These are phyloP conservation scores for Nothobranchius furzeri DNA, from an alignment of 2,113 vertebrate genomes.

Conservation along the genomic window DNA sequence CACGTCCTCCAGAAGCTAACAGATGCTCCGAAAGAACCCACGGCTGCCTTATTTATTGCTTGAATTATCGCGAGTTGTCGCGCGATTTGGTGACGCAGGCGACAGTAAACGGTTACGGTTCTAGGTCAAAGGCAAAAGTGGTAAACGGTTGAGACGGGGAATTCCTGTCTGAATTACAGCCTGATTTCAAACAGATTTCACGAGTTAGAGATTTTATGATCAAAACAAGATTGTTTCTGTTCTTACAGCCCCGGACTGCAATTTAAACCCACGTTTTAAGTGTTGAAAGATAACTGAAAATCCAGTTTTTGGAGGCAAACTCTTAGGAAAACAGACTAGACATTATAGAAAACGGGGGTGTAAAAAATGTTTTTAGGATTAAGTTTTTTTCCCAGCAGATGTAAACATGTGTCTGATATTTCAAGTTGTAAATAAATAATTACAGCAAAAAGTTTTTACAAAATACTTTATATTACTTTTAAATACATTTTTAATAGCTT, in stretches of 20 bases:
- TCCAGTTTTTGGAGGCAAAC: too few species aligned
- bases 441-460: too few species aligned
- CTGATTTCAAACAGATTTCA: slow-evolving; percentile 3
- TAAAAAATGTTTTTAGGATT: too few species aligned
- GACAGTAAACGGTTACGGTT: background rate
- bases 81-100: slow-evolving; percentile 20
- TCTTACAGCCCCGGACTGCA: background rate
- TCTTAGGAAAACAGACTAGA: too few species aligned
- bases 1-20: background rate
- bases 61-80: slow-evolving; percentile 62
- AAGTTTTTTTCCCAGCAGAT: too few species aligned
- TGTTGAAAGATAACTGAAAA: too few species aligned
- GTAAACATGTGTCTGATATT: too few species aligned
- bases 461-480: too few species aligned
- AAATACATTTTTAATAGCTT: too few species aligned
- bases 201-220: background rate
- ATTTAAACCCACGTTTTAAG: too few species aligned
- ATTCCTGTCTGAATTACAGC: slow-evolving; percentile 14
- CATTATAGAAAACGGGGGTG: too few species aligned
- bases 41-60: slow-evolving; percentile 45
- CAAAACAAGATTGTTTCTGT: background rate
- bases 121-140: slow-evolving; percentile 59
- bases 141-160: slow-evolving; percentile 17
- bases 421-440: too few species aligned
- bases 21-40: fast-evolving